Percentiles rank a stretch among this genome's conserved stretches.
Conservation (phyloP, 2,888 invertebrate species). For the Macropis europaea region DNA sequence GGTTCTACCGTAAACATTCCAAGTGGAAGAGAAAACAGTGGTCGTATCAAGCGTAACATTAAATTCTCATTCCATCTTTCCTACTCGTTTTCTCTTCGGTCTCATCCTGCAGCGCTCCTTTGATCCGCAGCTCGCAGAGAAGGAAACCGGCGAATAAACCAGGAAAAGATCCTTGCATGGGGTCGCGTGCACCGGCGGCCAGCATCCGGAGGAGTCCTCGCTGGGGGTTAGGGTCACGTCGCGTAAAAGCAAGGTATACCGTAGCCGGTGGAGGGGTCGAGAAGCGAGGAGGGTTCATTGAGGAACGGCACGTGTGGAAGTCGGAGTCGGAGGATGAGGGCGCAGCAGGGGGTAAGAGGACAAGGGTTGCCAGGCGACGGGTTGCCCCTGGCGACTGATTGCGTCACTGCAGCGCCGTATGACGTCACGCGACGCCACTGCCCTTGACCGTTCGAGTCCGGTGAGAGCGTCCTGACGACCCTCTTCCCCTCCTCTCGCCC, state of each 20-base stretch:
- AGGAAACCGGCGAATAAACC: not conserved
- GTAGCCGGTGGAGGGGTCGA: constrained; percentile 31
- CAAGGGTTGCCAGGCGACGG: constrained; percentile 72
- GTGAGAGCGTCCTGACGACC: constrained; percentile 61
- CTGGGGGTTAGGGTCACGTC: constrained; percentile 62
- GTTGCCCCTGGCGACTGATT: constrained; percentile 76
- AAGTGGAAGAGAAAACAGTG: too few relatives aligned
- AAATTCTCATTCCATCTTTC: too few relatives aligned
- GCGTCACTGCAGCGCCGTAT: constrained; percentile 76
- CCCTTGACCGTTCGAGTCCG: constrained; percentile 74
- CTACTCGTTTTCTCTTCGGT: too few relatives aligned
- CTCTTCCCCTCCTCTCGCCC: constrained; percentile 21
- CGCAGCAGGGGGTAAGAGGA: constrained; percentile 31
- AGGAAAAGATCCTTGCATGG: constrained; percentile 13
- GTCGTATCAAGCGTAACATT: too few relatives aligned
- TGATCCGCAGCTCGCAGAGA: not conserved
- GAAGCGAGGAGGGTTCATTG: constrained; percentile 70
- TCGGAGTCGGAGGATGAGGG: constrained; percentile 18
- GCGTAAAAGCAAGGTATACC: constrained; percentile 44
- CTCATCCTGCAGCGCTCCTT: too few relatives aligned
- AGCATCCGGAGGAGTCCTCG: constrained; percentile 55
- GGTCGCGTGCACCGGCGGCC: constrained; percentile 45
- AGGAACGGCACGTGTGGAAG: constrained; percentile 73
- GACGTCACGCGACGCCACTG: constrained; percentile 76
- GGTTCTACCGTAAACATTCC: too few relatives aligned